Base-by-base conservation (phyloP, 2,113 vertebrate species). In the Triplophysa tibetana region DNA sequence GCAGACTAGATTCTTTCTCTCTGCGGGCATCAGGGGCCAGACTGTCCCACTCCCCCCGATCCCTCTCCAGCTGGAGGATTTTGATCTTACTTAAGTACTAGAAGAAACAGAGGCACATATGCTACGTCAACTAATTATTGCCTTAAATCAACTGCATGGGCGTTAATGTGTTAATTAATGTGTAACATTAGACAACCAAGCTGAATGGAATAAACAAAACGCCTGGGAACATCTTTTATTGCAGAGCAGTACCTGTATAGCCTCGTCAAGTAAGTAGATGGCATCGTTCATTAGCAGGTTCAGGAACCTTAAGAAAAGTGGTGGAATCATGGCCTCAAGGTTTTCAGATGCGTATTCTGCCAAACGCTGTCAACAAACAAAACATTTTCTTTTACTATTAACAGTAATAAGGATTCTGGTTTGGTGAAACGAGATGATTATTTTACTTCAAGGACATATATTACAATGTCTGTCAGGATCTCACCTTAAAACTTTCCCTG, bases 81-180 rank as follows among this genome's bases (percentile, higher is more conserved):
- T 99, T 99, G 85, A 99, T 99, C 92, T 98, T 99, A 88, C 97
- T 99, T 82, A 99, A 91, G 91, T 98, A 99, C 98, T 99, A 85
- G 29, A 16, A 54, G 73, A 3, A 79, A 77, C 33, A 33, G 52
- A 75, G 26, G 54, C 52, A 56, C 16, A 2, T 70, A 78, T 38
- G 33, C 10, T 68, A 50, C n/a, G 33, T 58, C 62, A 74, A 52
- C 56, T 19, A 29, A 48, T 29, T 45, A 56, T 56, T 70, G 41
- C 56, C 13, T 41, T 38, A 26, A 11, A 62, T 16, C 12, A 58
- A 4, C 26, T 8, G 21, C 1, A 38, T 21, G 8, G 29, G 21
- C 19, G 52, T 70, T 58, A 72, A 72, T 23, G 58, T 23, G 52
- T 58, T 38, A 21, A 72, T 58, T 17, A 16, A 54, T 54, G 50